phyloP scores from a whole-genome alignment of 2,113 vertebrate species.

The Cyanoliseus patagonus region DNA sequence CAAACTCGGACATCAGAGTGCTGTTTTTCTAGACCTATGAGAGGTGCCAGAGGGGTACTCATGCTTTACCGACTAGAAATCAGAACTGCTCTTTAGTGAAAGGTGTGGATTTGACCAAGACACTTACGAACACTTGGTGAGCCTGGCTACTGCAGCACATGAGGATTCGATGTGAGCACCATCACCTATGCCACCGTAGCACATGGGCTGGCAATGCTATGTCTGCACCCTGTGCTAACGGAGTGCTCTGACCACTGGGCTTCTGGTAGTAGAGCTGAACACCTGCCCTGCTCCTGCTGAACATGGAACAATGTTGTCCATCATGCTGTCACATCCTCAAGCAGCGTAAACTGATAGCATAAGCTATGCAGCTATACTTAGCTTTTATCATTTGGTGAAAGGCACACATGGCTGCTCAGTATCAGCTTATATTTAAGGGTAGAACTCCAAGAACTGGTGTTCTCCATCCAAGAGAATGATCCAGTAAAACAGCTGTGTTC shows the following conservation, averaged over 20 bases:
- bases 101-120: neutral
- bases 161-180: no score
- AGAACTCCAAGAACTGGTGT: neutral
- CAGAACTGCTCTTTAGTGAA: neutral
- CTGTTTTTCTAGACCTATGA: neutral
- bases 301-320: neutral
- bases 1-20: rapidly evolving
- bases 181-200: rapidly evolving
- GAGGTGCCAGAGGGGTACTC: neutral
- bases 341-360: rapidly evolving
- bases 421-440: neutral
- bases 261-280: neutral
- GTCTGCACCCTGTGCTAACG: rapidly evolving
- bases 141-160: neutral
- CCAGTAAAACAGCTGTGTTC: neutral
- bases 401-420: neutral
- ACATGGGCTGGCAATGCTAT: rapidly evolving
- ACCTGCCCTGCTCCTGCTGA: neutral
- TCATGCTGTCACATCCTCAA: neutral
- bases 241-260: no score
- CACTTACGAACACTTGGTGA: neutral
- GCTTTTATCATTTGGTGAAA: neutral
- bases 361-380: neutral
- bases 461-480: neutral
- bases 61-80: neutral